Evolutionary conservation across 2,797 vertebrate species (phyloP), one percentile per base, ranked within the genome.

Genomic region (Anguilla anguilla): DNA sequence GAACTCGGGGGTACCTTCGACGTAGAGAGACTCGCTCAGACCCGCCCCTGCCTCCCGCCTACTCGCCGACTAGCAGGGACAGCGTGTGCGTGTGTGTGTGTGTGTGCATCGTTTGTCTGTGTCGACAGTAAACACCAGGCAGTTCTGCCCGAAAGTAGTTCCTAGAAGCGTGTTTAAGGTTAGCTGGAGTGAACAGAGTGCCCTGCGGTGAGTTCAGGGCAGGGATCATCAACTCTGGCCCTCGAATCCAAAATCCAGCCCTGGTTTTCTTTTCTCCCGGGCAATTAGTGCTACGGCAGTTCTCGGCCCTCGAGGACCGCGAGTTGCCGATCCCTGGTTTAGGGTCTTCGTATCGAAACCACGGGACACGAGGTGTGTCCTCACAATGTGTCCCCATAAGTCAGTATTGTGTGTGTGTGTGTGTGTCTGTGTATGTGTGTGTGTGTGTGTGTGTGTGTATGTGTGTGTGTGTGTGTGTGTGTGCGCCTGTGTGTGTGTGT

Each of bases 1-100:
- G 97, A 99, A 99, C 96, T 99, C 98, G 97, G 98, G 98, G 96
- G 98, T 99, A 98, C 98, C 98, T 99, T 98, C 98, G 99, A 99
- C 99, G 98, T n/a, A n/a, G 98, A 98, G 98, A 99, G 97, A 99
- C 98, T 95, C 96, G 97, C 97, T 98, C 97, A 98, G 98, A 98
- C 96, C 97, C 93, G 92, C 91, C 91, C 92, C 93, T 93, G 82
- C 93, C 93, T 94, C 94, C 69, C 13, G 6, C 3, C 69, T 10
- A 74, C 28, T 35, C 31, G 28, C 10, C 28, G 94, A 93, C 93
- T 94, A 64, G 6, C 85, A 7, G 28, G 25, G 28, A 28, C 67
- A 35, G 69, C n/a, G 79, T 85, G 86, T 31, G 19, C 61, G n/a
- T 94, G 94, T 94, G 74, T 49, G 90, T 86, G 74, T 53, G 49